Evolutionary conservation across 2,797 vertebrate genomes (phyloP).

Genomic region (Paedocypris micromegethes): DNA sequence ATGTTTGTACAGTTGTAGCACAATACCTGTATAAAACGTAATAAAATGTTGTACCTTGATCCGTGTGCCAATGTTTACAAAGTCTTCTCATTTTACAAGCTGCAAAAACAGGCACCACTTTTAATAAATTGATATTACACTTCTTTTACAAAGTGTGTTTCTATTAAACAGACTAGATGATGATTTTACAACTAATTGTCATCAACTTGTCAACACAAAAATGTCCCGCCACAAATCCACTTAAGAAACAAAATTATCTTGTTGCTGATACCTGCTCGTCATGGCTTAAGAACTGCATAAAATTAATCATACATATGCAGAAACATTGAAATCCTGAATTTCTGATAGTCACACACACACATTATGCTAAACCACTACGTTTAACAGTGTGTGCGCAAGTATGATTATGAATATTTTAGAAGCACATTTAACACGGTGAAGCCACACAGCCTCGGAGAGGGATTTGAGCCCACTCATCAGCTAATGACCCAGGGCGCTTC

Average conservation of each 20-base stretch:
- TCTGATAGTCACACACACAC: conserved; percentile 63
- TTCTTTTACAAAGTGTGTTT: no score
- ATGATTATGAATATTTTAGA: conserved; percentile 84
- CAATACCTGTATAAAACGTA: no score
- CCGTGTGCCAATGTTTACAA: no score
- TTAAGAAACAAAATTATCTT: conserved; percentile 59
- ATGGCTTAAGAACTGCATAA: conserved; percentile 72
- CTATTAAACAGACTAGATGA: conserved; percentile 25
- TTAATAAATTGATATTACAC: no score
- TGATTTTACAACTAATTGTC: conserved; percentile 31
- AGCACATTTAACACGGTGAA: conserved; percentile 77
- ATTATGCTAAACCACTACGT: conserved; percentile 48
- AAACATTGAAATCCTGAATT: conserved; percentile 79
- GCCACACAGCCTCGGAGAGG: conserved; percentile 67
- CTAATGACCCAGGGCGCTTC: conserved; percentile 80
- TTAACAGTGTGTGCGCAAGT: conserved; percentile 59
- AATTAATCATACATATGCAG: conserved; percentile 73
- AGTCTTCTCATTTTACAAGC: no score
- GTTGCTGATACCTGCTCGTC: conserved; percentile 65
- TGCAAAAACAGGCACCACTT: no score
- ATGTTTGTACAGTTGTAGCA: no score
- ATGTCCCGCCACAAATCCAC: not conserved
- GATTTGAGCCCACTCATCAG: conserved; percentile 76
- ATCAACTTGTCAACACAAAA: not conserved
- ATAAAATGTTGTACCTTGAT: no score